Evolutionary conservation across 1,140 invertebrate genomes (phyloP).

Genomic region (Palaemon carinicauda): DNA sequence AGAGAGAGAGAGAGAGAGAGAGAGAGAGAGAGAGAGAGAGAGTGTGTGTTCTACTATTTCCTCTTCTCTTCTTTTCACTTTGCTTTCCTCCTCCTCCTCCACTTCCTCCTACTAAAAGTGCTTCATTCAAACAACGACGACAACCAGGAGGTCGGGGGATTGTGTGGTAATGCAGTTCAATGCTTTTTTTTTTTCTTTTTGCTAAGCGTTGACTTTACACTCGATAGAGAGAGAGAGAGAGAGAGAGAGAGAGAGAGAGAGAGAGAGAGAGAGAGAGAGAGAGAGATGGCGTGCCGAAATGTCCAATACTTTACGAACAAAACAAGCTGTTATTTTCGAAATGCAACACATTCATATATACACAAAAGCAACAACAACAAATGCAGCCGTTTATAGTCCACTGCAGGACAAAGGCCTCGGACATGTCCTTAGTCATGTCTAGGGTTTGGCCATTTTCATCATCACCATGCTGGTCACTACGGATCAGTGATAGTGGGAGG

Average conservation of each 20-base stretch:
- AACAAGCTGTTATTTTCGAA: not conserved
- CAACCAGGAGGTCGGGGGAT: not conserved
- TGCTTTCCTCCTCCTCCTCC: no score
- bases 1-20: not conserved
- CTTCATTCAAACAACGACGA: not conserved
- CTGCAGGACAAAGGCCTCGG: not conserved
- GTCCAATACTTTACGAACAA: not conserved
- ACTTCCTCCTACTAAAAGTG: not conserved
- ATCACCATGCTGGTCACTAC: no score
- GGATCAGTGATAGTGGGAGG: no score
- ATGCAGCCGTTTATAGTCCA: constrained; percentile 5
- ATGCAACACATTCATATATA: not conserved
- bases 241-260: not conserved
- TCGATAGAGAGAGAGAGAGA: not conserved
- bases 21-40: not conserved
- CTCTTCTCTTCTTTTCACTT: no score
- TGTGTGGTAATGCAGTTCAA: no score
- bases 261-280: not conserved
- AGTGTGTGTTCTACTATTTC: not conserved
- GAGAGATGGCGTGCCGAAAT: not conserved
- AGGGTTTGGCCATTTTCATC: no score
- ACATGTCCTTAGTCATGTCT: not conserved
- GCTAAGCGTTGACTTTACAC: no score
- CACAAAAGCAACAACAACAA: not conserved
- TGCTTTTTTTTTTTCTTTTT: no score